Evolutionary conservation across 2,797 vertebrate genomes (phyloP).

Genomic region (Varecia variegata): DNA sequence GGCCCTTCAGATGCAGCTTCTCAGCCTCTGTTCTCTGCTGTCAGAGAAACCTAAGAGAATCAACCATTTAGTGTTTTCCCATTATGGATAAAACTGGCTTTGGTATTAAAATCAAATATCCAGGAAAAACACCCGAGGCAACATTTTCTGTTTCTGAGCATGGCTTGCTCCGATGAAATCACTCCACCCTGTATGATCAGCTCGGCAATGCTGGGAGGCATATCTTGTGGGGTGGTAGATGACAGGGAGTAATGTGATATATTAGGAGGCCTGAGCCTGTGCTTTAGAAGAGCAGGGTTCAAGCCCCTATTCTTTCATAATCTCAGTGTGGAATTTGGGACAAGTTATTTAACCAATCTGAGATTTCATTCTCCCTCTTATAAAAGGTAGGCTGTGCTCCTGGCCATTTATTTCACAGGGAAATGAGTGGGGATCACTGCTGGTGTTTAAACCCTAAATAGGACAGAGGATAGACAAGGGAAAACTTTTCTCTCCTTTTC

Average conservation of each 20-base stretch:
- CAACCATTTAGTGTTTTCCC: not conserved
- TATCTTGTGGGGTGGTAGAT: not conserved
- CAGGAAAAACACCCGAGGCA: conserved; percentile 46
- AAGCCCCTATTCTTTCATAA: conserved; percentile 9
- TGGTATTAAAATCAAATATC: conserved; percentile 64
- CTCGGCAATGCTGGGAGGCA: not conserved
- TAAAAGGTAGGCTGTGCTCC: not conserved
- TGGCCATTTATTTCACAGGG: not conserved
- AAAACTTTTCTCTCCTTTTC: not conserved
- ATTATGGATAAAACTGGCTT: conserved; percentile 37
- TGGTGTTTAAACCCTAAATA: not conserved
- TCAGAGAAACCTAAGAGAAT: conserved; percentile 24
- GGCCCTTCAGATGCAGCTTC: not conserved
- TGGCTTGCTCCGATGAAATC: not conserved
- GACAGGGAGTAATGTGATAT: not conserved
- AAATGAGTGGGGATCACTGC: not conserved
- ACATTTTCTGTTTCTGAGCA: conserved; percentile 50
- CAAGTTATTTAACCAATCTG: not conserved
- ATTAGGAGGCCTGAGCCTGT: not conserved
- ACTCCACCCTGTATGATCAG: not conserved
- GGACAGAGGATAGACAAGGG: not conserved
- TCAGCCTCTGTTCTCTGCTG: not conserved
- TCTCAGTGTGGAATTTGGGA: not conserved
- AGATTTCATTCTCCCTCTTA: not conserved
- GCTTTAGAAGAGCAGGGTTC: conserved; percentile 13